A percentile compares a stretch with the other conserved stretches of the same genome.
These are phyloP conservation scores for Dryoscopus gambensis DNA, from an alignment of 2,113 vertebrate species.

Conservation along the genomic window DNA sequence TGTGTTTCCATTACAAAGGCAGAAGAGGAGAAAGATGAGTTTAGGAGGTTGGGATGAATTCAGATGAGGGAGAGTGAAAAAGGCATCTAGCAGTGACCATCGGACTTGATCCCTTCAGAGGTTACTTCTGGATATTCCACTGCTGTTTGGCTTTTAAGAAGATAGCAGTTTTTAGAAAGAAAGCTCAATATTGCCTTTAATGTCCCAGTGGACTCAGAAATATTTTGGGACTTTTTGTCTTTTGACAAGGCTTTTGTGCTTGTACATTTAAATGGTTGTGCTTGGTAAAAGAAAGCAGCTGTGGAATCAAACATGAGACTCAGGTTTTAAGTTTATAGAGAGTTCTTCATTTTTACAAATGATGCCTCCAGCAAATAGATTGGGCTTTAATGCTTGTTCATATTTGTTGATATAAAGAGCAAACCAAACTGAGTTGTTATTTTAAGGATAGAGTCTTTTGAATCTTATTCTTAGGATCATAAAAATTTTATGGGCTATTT, in stretches of 20 bases:
- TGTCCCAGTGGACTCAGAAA: background rate
- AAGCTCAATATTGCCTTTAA: background rate
- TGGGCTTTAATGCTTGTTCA: background rate
- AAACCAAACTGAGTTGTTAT: background rate
- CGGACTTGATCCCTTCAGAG: background rate
- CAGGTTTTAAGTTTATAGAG: background rate
- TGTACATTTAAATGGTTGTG: background rate
- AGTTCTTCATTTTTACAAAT: background rate
- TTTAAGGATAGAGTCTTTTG: background rate
- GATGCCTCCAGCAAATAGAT: background rate
- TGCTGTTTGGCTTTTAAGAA: background rate
- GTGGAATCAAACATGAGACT: background rate
- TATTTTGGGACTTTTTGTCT: background rate
- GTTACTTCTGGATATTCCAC: background rate
- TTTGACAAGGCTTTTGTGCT: background rate
- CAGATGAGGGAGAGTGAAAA: background rate
- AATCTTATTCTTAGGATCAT: background rate
- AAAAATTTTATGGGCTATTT: background rate
- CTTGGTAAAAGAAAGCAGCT: background rate
- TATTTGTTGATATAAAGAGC: background rate
- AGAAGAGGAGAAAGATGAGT: background rate
- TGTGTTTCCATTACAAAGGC: background rate
- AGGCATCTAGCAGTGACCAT: background rate
- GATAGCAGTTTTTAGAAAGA: background rate
- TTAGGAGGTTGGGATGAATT: background rate